phyloP scores from a whole-genome alignment of 2,888 invertebrate species.

The Beris chalybata region DNA sequence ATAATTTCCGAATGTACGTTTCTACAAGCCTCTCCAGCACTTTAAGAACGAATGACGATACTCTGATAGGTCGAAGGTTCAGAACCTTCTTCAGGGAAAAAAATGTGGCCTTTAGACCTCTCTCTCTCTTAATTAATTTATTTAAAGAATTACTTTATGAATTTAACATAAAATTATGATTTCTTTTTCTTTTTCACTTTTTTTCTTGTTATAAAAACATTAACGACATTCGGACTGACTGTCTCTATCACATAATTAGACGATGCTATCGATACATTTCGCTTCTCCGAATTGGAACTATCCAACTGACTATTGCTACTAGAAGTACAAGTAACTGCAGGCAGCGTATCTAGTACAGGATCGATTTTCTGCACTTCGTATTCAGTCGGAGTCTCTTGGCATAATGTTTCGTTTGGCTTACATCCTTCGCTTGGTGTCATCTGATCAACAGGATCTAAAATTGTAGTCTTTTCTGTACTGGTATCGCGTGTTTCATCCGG shows the following conservation, averaged over 20 bases:
- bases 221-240: slow-evolving; percentile 29
- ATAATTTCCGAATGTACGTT: too few species aligned
- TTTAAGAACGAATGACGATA: too few species aligned
- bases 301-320: neutral
- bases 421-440: neutral
- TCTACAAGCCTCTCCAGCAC: too few species aligned
- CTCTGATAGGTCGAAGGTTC: too few species aligned
- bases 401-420: neutral
- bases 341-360: too few species aligned
- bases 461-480: too few species aligned
- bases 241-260: slow-evolving; percentile 33
- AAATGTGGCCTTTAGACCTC: too few species aligned
- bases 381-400: neutral
- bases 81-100: too few species aligned
- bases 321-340: neutral
- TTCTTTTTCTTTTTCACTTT: slow-evolving; percentile 31
- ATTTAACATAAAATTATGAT: neutral
- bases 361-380: neutral
- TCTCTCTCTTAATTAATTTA: neutral
- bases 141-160: neutral
- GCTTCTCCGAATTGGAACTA: slow-evolving; percentile 22
- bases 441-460: too few species aligned
- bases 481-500: neutral
- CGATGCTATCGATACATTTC: slow-evolving; percentile 30
- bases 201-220: slow-evolving; percentile 36